phyloP scores from a whole-genome alignment of 2,888 invertebrate species.

The Polymixis flavicincta region DNA sequence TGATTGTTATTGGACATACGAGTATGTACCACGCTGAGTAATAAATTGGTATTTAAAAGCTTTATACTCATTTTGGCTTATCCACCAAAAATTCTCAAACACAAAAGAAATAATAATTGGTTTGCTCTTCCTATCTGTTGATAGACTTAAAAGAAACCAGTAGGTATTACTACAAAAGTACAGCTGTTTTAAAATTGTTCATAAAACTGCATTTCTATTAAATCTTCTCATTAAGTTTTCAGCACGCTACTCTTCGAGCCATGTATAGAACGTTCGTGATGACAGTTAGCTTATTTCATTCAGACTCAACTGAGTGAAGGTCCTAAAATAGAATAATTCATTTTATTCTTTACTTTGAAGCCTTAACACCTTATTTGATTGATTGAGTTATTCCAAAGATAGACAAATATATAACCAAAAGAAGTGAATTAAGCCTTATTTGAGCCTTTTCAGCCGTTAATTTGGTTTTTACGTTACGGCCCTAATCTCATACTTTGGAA shows the following conservation, averaged over 20 bases:
- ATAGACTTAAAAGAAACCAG: not conserved
- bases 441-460: too few relatives aligned
- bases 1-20: not conserved
- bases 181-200: not conserved
- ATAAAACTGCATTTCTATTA: constrained; percentile 2
- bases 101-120: not conserved
- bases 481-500: not conserved
- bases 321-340: constrained; percentile 30
- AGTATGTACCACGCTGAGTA: too few relatives aligned
- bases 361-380: constrained; percentile 10
- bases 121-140: not conserved
- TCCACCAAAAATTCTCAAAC: not conserved
- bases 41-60: too few relatives aligned
- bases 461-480: not conserved
- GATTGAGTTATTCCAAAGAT: constrained; percentile 15
- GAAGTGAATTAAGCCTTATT: not conserved
- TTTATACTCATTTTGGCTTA: too few relatives aligned
- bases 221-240: constrained; percentile 28
- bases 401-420: not conserved
- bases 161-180: not conserved
- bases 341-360: constrained; percentile 7
- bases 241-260: not conserved
- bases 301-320: constrained; percentile 5
- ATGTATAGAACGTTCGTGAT: constrained; percentile 27
- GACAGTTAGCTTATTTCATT: constrained; percentile 34